Evolutionary conservation across 2,797 vertebrate species (phyloP).

Genomic region (Euphonia xanthogaster): DNA sequence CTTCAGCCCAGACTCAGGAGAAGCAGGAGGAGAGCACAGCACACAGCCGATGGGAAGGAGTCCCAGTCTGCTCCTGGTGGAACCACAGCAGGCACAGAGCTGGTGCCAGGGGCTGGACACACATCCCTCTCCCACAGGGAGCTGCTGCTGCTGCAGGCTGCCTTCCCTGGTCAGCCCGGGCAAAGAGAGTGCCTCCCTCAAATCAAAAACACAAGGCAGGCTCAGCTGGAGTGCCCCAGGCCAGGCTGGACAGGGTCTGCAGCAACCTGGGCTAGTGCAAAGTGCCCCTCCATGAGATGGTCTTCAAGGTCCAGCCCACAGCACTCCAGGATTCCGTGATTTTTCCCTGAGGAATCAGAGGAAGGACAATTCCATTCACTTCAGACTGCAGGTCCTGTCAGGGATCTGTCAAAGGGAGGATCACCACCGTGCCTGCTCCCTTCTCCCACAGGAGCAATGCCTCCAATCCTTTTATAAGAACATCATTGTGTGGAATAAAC

Average conservation of each 20-base stretch:
- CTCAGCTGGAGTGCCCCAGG: not conserved
- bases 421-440: not conserved
- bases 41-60: not conserved
- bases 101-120: not conserved
- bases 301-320: not conserved
- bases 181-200: not conserved
- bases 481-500: not conserved
- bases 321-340: no score
- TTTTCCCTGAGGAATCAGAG: not conserved
- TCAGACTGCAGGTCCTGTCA: not conserved
- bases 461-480: not conserved
- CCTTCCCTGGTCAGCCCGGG: not conserved
- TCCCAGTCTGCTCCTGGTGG: not conserved
- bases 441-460: not conserved
- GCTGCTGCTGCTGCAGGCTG: not conserved
- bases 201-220: not conserved
- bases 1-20: not conserved
- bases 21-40: not conserved
- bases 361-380: not conserved
- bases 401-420: not conserved
- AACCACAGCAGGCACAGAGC: not conserved
- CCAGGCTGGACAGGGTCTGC: accelerated
- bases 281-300: not conserved
- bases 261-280: not conserved
- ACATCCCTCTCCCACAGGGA: not conserved